phyloP scores from a whole-genome alignment of 2,888 invertebrate species.

The Norana najaformis region DNA sequence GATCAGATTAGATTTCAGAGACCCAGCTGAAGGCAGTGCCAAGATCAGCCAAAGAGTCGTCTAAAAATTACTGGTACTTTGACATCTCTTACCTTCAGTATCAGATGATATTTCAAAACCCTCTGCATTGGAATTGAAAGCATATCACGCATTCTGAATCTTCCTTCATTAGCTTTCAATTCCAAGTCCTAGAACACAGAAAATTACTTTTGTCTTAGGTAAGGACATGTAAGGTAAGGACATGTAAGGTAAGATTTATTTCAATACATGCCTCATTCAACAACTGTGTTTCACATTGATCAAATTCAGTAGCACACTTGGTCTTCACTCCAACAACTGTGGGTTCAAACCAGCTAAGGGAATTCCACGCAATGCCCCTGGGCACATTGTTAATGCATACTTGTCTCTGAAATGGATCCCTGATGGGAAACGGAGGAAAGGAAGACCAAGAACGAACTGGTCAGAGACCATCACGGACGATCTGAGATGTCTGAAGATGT shows the following conservation, averaged over 20 bases:
- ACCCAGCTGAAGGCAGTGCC: too few species aligned
- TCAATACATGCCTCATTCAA: neutral
- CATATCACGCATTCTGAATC: slow-evolving; percentile 90
- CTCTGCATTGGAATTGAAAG: slow-evolving; percentile 97
- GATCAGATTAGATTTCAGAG: too few species aligned
- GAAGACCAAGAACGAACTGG: too few species aligned
- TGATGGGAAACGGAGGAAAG: too few species aligned
- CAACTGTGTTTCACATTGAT: neutral
- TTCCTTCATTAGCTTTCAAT: slow-evolving; percentile 88
- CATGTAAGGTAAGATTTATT: neutral
- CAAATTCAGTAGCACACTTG: neutral
- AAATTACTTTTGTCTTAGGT: neutral
- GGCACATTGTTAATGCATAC: too few species aligned
- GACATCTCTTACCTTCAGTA: slow-evolving; percentile 73
- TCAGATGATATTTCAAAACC: slow-evolving; percentile 92
- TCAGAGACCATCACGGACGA: too few species aligned
- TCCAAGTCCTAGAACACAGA: slow-evolving; percentile 78
- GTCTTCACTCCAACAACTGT: neutral
- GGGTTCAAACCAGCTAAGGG: neutral
- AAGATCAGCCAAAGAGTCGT: too few species aligned
- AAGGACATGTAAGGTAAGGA: too few species aligned
- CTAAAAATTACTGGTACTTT: neutral
- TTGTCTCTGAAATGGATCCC: too few species aligned
- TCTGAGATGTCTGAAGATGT: too few species aligned
- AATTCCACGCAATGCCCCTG: too few species aligned